phyloP scores from a whole-genome alignment of 2,888 invertebrate species.

The Tolmerus cingulatus region DNA sequence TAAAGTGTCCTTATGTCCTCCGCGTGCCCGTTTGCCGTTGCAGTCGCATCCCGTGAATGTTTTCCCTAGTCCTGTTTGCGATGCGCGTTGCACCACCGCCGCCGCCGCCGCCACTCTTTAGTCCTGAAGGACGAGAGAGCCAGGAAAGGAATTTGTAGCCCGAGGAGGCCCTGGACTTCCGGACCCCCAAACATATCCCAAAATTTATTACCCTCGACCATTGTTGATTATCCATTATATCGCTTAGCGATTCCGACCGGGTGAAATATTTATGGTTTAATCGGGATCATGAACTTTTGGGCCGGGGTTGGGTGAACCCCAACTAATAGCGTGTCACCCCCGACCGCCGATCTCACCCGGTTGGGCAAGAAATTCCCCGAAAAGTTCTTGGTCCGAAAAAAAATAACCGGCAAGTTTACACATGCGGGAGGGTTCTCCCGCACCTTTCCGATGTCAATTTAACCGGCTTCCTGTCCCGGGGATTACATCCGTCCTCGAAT shows the following conservation, averaged over 20 bases:
- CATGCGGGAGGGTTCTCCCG: neutral
- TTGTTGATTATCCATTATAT: slow-evolving; percentile 34
- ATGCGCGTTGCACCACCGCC: neutral
- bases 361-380: neutral
- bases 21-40: neutral
- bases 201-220: slow-evolving; percentile 26
- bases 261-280: slow-evolving; percentile 23
- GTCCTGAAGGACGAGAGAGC: neutral
- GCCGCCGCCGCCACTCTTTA: neutral
- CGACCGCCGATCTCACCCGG: neutral
- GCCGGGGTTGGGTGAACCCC: neutral
- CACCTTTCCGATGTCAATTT: slow-evolving; percentile 16
- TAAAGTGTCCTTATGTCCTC: slow-evolving; percentile 27
- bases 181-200: neutral
- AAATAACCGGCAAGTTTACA: neutral
- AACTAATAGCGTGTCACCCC: neutral
- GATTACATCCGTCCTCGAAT: neutral
- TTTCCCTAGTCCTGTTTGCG: neutral
- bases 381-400: neutral
- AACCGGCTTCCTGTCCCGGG: neutral
- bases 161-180: neutral
- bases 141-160: neutral
- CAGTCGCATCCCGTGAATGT: neutral
- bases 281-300: slow-evolving; percentile 12
- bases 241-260: slow-evolving; percentile 19